A percentile compares a stretch with the other conserved stretches of the same genome.
Conservation (phyloP, 2,113 vertebrate species). For the Cyprinodon brontotheroides region DNA sequence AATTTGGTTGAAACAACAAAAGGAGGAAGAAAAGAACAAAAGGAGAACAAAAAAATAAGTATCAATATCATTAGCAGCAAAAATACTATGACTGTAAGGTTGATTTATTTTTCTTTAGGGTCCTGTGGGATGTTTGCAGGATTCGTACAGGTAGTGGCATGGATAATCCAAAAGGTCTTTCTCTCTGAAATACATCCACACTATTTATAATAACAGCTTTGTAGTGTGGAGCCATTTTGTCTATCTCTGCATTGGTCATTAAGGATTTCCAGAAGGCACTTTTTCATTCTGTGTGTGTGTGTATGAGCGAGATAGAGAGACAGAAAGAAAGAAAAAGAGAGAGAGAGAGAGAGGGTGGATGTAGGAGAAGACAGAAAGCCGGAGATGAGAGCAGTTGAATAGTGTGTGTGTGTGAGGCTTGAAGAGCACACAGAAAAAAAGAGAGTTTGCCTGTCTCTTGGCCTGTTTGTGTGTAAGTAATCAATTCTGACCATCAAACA, state of each 20-base stretch:
- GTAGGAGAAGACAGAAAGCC: conserved; percentile 35
- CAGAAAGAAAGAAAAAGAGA: too few relatives aligned
- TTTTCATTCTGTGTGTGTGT: conserved; percentile 75
- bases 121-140: conserved; percentile 62
- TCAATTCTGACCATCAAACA: conserved; percentile 62
- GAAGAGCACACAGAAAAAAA: conserved; percentile 35
- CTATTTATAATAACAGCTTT: conserved; percentile 71
- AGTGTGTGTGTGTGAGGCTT: conserved; percentile 7
- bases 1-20: conserved; percentile 72
- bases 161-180: conserved; percentile 67
- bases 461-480: conserved; percentile 38
- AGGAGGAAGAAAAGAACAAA: conserved; percentile 39
- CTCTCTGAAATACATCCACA: conserved; percentile 69
- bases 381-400: conserved; percentile 24
- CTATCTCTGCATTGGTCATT: conserved; percentile 91
- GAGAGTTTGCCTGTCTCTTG: conserved; percentile 55
- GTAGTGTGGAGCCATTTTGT: conserved; percentile 80
- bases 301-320: conserved; percentile 12
- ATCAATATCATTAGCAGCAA: conserved; percentile 79
- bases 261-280: conserved; percentile 97
- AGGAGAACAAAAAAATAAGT: conserved; percentile 47
- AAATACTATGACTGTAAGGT: conserved; percentile 67
- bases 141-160: conserved; percentile 65
- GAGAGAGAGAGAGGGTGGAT: conserved; percentile 18
- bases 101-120: conserved; percentile 61